Percentiles rank a stretch among this genome's conserved stretches.
These are phyloP conservation scores for Papilio glaucus DNA, from an alignment of 1,140 invertebrate genomes.

Conservation along the genomic window DNA sequence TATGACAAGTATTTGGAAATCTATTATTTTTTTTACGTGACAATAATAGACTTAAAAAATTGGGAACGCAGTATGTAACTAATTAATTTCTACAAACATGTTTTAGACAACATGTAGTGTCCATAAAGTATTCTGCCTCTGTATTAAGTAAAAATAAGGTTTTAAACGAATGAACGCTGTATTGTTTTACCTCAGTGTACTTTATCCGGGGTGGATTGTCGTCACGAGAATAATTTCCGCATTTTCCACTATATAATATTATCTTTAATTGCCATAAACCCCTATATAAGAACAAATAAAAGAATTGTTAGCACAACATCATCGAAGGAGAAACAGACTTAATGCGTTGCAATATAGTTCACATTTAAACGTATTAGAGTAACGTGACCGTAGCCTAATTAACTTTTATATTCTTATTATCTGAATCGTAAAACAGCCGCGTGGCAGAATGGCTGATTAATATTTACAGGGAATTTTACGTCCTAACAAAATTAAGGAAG, in stretches of 20 bases:
- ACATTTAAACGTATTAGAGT: not conserved
- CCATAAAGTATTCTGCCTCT: too few relatives aligned
- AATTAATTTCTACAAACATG: too few relatives aligned
- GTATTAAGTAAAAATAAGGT: not conserved
- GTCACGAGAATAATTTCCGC: not conserved
- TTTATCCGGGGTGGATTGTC: not conserved
- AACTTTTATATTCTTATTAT: slow-evolving; percentile 22
- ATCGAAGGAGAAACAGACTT: not conserved
- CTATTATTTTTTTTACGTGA: too few relatives aligned
- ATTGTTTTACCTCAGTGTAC: too few relatives aligned
- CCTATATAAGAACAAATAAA: not conserved
- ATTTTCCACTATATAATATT: slow-evolving; percentile 2
- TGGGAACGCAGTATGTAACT: too few relatives aligned
- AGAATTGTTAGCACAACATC: not conserved
- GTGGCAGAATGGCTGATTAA: slow-evolving; percentile 3
- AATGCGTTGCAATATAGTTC: not conserved
- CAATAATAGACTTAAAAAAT: too few relatives aligned
- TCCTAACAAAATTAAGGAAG: not conserved
- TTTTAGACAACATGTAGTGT: too few relatives aligned
- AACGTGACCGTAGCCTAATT: slow-evolving; percentile 8
- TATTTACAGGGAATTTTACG: slow-evolving; percentile 3
- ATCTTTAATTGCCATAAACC: slow-evolving; percentile 16
- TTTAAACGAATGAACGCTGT: not conserved
- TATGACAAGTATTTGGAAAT: too few relatives aligned
- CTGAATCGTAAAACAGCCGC: slow-evolving; percentile 10